Evolutionary conservation across 2,113 vertebrate genomes (phyloP), one percentile per base, ranked within the genome.

Genomic region (Sinocyclocheilus anshuiensis): DNA sequence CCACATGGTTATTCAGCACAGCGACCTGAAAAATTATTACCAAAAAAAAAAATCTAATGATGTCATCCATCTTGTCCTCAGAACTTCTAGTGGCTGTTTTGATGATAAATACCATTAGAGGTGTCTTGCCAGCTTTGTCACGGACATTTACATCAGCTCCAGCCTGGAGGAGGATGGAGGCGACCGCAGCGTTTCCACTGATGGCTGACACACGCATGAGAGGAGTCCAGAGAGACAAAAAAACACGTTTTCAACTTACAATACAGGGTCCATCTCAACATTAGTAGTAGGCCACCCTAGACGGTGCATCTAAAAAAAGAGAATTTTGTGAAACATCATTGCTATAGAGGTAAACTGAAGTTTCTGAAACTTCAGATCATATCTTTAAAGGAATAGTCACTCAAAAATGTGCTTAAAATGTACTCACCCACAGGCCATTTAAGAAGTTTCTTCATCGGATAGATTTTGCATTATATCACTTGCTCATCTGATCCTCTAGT

Each of bases 121-220:
- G 92, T 0, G 94, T 95, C 90, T 95, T 96, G 5, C 95, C 95
- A 1, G 93, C 92, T 74, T 91, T 95, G 75, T 96, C 95, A 59
- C 78, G 92, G 78, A 83, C 13, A 0, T 96, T 95, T 87, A 95
- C 93, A 0, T 95, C 84, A 2, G 94, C 94, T 24, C 93, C 94
- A 1, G 93, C 93, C 0, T 89, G 91, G 0, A 95, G 93, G 36
- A 96, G 91, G 18, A 94, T 86, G 0, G 88, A 89, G 6, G 94
- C 94, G 2, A 93, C 92, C 0, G 87, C 83, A 26, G 75, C 71
- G 78, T 91, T 94, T 50, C 94, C 94, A 0, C 90, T 91, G 42
- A 95, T 39, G 0, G 91, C 93, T 0, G 93, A 94, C 3, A 95
- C 90, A 22, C 93, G 89, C 93, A 95, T 94, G 55, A 95, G 92